Evolutionary conservation across 1,140 invertebrate species (phyloP).

Genomic region (Drosophila biarmipes): DNA sequence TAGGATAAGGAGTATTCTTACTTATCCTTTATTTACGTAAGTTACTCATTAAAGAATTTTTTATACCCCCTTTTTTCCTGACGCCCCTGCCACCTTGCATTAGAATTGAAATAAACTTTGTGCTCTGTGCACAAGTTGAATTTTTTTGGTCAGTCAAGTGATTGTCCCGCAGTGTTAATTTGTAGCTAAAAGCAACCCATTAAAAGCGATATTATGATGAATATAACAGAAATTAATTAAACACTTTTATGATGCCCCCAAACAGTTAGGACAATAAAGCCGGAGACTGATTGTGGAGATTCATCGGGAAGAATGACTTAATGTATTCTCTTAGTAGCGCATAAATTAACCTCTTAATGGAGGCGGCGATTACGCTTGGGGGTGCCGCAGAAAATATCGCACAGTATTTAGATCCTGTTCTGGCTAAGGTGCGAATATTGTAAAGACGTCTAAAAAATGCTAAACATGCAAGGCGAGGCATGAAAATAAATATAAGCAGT

Average conservation of each 20-base stretch:
- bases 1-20: no score
- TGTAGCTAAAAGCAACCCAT: constrained; percentile 51
- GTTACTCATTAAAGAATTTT: no score
- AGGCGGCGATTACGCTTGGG: constrained; percentile 26
- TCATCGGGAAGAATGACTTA: constrained; percentile 39
- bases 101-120: constrained; percentile 15
- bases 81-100: neutral
- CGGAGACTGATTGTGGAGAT: constrained; percentile 27
- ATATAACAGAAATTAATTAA: constrained; percentile 54
- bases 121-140: neutral
- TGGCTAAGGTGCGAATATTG: constrained; percentile 5
- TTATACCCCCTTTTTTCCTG: neutral
- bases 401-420: constrained; percentile 46
- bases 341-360: constrained; percentile 48
- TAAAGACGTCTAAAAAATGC: constrained; percentile 25
- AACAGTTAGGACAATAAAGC: constrained; percentile 55
- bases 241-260: constrained; percentile 55
- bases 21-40: no score
- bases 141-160: constrained; percentile 10
- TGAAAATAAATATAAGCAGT: neutral
- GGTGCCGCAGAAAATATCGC: constrained; percentile 16
- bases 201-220: constrained; percentile 47
- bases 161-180: constrained; percentile 33
- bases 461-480: neutral
- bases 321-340: constrained; percentile 40